Percentiles rank a stretch among this genome's conserved stretches.
phyloP scores from a whole-genome alignment of 2,888 invertebrate genomes.

The Athalia cordata region DNA sequence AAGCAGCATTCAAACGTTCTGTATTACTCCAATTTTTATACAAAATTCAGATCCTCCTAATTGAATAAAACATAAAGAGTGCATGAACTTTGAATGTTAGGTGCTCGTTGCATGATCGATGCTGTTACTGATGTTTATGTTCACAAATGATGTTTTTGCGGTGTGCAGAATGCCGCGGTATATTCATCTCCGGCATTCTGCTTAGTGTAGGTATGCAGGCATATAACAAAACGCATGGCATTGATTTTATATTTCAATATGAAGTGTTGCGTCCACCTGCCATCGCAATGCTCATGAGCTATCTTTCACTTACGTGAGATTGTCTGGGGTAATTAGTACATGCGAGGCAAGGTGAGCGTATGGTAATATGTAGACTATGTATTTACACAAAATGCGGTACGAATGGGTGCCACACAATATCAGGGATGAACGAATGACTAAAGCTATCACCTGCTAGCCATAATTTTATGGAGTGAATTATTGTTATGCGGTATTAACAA shows the following conservation, averaged over 20 bases:
- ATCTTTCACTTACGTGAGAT: conserved; percentile 25
- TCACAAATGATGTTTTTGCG: conserved; percentile 4
- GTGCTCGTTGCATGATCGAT: conserved; percentile 35
- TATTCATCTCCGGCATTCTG: background rate
- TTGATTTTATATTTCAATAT: conserved; percentile 8
- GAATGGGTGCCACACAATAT: conserved; percentile 60
- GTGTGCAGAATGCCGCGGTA: background rate
- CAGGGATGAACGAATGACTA: conserved; percentile 57
- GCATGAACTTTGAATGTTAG: conserved; percentile 31
- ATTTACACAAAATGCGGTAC: conserved; percentile 43
- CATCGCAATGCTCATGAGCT: conserved; percentile 9
- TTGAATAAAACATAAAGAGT: conserved; percentile 25
- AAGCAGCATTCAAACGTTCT: too few species aligned
- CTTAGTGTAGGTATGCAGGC: background rate
- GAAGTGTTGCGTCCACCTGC: conserved; percentile 1
- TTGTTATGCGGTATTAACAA: conserved; percentile 60
- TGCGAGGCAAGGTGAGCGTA: conserved; percentile 53
- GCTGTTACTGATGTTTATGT: conserved; percentile 29
- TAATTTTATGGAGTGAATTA: conserved; percentile 50
- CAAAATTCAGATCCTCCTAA: conserved; percentile 2
- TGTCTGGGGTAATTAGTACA: conserved; percentile 50
- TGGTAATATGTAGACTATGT: conserved; percentile 39
- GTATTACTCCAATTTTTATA: background rate
- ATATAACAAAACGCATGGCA: background rate
- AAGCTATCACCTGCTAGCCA: conserved; percentile 51